phyloP scores from a whole-genome alignment of 2,797 vertebrate species.

The Crocidura indochinensis region DNA sequence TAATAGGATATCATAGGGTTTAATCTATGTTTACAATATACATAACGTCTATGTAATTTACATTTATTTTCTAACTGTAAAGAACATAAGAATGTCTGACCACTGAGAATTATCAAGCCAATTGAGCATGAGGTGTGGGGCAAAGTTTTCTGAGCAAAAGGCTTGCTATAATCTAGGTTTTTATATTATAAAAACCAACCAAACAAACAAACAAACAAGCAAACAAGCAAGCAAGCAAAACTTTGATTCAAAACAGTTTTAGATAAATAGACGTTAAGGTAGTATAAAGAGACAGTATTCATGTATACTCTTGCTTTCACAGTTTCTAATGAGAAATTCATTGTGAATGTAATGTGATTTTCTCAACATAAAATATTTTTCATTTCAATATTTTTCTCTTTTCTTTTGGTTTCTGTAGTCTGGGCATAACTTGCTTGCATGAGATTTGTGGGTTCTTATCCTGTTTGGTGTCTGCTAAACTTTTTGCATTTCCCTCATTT shows the following conservation, averaged over 20 bases:
- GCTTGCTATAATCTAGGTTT: not conserved
- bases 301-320: not conserved
- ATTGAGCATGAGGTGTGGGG: not conserved
- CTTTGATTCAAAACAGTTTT: no score
- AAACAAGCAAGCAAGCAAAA: no score
- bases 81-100: not conserved
- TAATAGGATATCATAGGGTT: no score
- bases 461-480: not conserved
- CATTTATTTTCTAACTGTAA: not conserved
- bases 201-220: no score
- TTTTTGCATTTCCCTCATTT: no score
- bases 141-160: not conserved
- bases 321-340: not conserved
- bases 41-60: no score
- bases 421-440: not conserved
- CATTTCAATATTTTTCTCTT: not conserved
- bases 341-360: not conserved
- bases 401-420: conserved; percentile 1
- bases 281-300: no score
- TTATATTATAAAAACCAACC: no score
- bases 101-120: not conserved
- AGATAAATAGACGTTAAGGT: no score
- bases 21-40: no score
- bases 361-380: not conserved
- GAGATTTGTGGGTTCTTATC: not conserved